Base-by-base conservation (phyloP, 1,140 invertebrate genomes). In the Papilio glaucus region DNA sequence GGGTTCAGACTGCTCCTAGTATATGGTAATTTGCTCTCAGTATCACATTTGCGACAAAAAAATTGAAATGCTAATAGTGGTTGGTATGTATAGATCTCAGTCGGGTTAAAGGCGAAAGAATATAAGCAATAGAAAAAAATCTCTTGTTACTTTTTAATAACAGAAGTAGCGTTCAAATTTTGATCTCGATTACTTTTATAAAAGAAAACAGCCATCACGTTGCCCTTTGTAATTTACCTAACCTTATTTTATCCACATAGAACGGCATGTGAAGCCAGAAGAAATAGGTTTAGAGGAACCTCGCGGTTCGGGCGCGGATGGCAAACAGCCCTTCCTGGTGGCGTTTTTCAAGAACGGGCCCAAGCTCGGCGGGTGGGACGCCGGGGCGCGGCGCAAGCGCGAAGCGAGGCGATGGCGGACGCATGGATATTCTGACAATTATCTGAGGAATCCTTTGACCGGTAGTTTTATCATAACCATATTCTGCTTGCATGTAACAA, bases 241-340 rank as follows among this genome's bases (percentile, higher is more conserved):
- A 8, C n/a, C n/a, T n/a, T n/a, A 70, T 26, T 49, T 67, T 61
- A 62, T 68, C 29, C 42, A 15, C 8, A 77, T 91, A 96, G 97
- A 95, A 65, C 95, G 96, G 61, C 97, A 98, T 88, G 93, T 98
- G 9, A 95, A 96, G 79, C 95, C 97, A 4, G 96, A 97, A 82
- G 96, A 98, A 76, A 95, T 98, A 72, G 98, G 98, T 4, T 90
- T 98, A 18, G 95, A 98, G 12, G 96, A 96, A 65, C 94, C 95
- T 4, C 95, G 95, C 76, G 96, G 96, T 0, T 94, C 96, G 53
- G 95, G 96, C 2, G 94, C 96, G 49, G 96, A 96, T 79, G 97
- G 97, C 74, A 96, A 96, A 77, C 97, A 98, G 85, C 97, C 98
- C 0, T 98, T 98, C 90, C 95, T 98, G 95, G 97, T 98, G 6